Base-by-base conservation (phyloP, 1,140 invertebrate genomes). In the Limonius californicus region DNA sequence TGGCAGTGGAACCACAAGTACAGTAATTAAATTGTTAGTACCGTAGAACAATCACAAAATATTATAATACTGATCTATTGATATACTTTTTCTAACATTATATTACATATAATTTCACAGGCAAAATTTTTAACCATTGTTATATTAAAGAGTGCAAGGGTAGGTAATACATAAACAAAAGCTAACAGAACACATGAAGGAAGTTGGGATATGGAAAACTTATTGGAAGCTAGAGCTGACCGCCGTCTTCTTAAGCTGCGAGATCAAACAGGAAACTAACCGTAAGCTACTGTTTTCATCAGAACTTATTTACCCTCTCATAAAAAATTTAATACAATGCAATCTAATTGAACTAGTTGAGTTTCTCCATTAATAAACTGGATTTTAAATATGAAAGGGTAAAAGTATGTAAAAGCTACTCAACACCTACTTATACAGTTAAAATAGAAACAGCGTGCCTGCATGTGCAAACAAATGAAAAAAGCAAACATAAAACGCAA, bases 261-360 rank as follows among this genome's bases (percentile, higher is more conserved):
- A 70, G 68, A 73, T 59, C 70, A 70, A 73, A 76, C 72, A 74
- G 77, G 76, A 83, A 84, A 65, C 72, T 73, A 70, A 78, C 76
- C 63, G 58, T 62, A 59, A 14, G 54, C 27, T 59, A 57, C 39
- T 21, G 14, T 55, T 54, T 32, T 30, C n/a, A 55, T 39, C 1
- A 39, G n/a, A 55, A 23, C 20, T 20, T 18, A 57, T 61, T 61
- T 43, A 61, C 20, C 54, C 59, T 56, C 39, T 56, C 59, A 61
- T 45, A 55, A 7, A 30, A 4, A 27, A n/a, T n/a, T n/a, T n/a
- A n/a, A n/a, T n/a, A n/a, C n/a, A n/a, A n/a, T n/a, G n/a, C n/a
- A n/a, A n/a, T n/a, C n/a, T n/a, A n/a, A n/a, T n/a, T n/a, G n/a
- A n/a, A n/a, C n/a, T n/a, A 18, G 45, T 7, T 7, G 11, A 50